phyloP scores from a whole-genome alignment of 2,888 invertebrate genomes.

The Thera obeliscata region DNA sequence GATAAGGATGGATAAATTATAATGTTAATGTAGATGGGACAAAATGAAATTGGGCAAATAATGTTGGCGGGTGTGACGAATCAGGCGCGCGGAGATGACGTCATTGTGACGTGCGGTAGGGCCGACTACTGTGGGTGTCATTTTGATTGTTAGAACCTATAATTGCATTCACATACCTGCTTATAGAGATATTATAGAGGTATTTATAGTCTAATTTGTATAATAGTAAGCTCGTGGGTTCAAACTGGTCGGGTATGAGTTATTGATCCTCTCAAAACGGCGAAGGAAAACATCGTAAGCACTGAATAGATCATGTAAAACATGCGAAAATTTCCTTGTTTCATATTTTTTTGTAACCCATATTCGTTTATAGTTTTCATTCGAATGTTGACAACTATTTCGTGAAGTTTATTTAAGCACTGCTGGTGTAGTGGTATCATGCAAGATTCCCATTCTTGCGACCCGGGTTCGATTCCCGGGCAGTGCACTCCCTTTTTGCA shows the following conservation, averaged over 20 bases:
- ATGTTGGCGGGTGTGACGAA: slow-evolving; percentile 54
- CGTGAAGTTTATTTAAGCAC: slow-evolving; percentile 78
- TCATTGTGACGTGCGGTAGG: slow-evolving; percentile 33
- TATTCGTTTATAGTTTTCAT: neutral
- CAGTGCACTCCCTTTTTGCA: slow-evolving; percentile 86
- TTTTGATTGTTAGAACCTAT: neutral
- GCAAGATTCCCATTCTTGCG: slow-evolving; percentile 99
- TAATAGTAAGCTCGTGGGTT: too few species aligned
- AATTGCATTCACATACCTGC: too few species aligned
- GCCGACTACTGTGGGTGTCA: neutral
- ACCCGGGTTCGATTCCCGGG: slow-evolving; percentile 98
- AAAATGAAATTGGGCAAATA: slow-evolving; percentile 55
- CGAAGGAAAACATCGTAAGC: too few species aligned
- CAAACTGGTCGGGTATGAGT: too few species aligned
- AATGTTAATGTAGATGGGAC: slow-evolving; percentile 54
- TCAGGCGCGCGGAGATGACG: slow-evolving; percentile 51
- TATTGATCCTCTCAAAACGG: too few species aligned
- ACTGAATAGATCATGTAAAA: too few species aligned
- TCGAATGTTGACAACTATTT: slow-evolving; percentile 8
- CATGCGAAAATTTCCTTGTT: too few species aligned
- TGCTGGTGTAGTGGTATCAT: slow-evolving; percentile 99
- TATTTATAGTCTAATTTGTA: too few species aligned
- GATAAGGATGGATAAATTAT: slow-evolving; percentile 53
- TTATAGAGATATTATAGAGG: too few species aligned
- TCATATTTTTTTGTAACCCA: too few species aligned